A percentile compares a stretch with the other conserved stretches of the same genome.
phyloP scores from a whole-genome alignment of 2,113 vertebrate genomes.

The Camelus dromedarius region DNA sequence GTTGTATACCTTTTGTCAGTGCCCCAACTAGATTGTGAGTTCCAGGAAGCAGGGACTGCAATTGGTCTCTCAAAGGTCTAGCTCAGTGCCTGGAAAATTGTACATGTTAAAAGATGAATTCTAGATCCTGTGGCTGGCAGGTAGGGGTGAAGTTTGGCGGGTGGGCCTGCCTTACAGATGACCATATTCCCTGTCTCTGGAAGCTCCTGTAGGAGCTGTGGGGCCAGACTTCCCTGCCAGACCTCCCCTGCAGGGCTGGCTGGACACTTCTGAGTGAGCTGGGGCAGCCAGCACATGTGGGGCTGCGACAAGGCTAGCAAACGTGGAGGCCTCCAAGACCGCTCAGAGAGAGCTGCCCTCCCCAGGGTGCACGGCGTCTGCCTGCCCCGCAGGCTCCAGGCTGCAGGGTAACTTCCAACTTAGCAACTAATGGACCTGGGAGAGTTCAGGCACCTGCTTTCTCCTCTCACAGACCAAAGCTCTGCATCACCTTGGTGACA shows the following conservation, averaged over 20 bases:
- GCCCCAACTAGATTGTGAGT: background rate
- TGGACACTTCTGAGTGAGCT: background rate
- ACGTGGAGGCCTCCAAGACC: fast-evolving
- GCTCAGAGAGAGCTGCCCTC: too few relatives aligned
- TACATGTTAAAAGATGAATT: background rate
- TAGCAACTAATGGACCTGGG: conserved; percentile 42
- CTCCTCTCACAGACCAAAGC: background rate
- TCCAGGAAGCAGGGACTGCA: background rate
- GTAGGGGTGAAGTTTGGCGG: background rate
- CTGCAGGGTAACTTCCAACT: background rate
- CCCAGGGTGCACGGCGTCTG: background rate
- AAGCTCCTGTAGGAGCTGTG: background rate
- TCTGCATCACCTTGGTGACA: conserved; percentile 49
- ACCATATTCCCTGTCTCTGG: background rate
- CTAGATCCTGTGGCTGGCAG: background rate
- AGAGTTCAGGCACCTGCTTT: conserved; percentile 7
- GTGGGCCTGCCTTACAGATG: background rate
- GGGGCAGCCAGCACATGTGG: fast-evolving
- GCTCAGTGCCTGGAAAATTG: fast-evolving
- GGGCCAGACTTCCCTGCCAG: background rate
- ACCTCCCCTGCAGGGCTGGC: background rate
- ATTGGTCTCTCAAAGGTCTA: fast-evolving
- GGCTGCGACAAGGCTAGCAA: background rate
- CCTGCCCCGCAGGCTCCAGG: background rate
- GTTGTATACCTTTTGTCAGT: background rate